These are phyloP conservation scores for Chalcis sispes DNA, from an alignment of 2,888 invertebrate species.

Conservation along the genomic window DNA sequence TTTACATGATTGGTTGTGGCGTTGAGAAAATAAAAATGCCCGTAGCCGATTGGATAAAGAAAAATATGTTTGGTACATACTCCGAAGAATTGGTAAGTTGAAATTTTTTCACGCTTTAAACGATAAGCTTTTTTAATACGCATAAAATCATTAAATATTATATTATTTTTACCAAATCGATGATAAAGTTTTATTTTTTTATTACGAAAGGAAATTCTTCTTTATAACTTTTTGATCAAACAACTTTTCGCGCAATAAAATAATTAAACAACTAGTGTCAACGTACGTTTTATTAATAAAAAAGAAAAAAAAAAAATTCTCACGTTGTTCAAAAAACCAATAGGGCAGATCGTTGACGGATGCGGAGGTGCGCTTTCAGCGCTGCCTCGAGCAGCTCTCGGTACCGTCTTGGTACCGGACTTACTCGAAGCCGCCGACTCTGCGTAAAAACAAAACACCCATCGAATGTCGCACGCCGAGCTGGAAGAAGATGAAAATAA, in stretches of 20 bases:
- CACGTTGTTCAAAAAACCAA: too few relatives aligned
- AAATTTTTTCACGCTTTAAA: too few relatives aligned
- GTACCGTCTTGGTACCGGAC: constrained; percentile 67
- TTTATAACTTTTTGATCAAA: too few relatives aligned
- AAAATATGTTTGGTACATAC: constrained; percentile 33
- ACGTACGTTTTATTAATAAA: too few relatives aligned
- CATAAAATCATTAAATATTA: too few relatives aligned
- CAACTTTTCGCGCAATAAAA: too few relatives aligned
- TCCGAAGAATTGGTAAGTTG: constrained; percentile 38
- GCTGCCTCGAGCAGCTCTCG: constrained; percentile 62
- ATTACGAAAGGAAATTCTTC: too few relatives aligned
- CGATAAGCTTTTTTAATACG: too few relatives aligned
- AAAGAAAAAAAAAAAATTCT: too few relatives aligned
- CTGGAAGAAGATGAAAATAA: constrained; percentile 59
- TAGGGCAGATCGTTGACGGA: constrained; percentile 62
- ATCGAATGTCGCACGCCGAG: constrained; percentile 62
- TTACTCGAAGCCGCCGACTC: constrained; percentile 61
- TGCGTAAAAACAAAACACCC: constrained; percentile 60
- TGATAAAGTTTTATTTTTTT: too few relatives aligned
- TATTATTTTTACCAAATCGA: too few relatives aligned
- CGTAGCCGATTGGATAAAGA: constrained; percentile 29
- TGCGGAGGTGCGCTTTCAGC: constrained; percentile 64
- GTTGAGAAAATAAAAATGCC: neutral
- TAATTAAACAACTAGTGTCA: too few relatives aligned
- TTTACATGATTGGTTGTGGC: neutral